Evolutionary conservation across 2,888 invertebrate species (phyloP), one percentile per base, ranked within the genome.

Genomic region (Eupithecia tripunctaria): DNA sequence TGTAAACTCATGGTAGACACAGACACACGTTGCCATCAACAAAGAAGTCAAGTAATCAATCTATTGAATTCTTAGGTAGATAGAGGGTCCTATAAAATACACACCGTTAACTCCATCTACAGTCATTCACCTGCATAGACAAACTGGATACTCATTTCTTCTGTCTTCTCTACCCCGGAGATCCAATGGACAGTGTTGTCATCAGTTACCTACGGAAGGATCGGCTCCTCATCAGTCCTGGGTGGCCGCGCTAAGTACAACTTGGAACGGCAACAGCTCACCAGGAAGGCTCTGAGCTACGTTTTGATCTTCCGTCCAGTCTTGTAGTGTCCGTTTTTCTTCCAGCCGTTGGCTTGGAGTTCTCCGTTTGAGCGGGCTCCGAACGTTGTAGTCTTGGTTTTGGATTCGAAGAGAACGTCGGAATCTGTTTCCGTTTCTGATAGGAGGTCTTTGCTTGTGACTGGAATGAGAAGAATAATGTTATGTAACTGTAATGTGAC

Each of bases 401-500:
- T 95, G 14, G 96, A 96, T 87, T 98, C 98, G 86, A 98, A 98
- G 27, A 98, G 91, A 12, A 98, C 97, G 89, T 98, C 97, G 0
- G 97, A 98, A 82, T 98, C 98, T 0, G 97, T 97, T 79, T 98
- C 98, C 0, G 96, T 96, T 83, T 98, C 98, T 0, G 97, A 96
- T 71, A 96, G 93, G 72, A 96, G 93, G 88, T 96, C 96, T 81
- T 95, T 95, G 77, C 91, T 91, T 21, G 92, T 91, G 88, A 96
- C 96, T 96, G 90, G 47, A 93, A 86, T 38, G 21, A 83, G 77
- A 71, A 64, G 14, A 29, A 41, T 64, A 29, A 29, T 60, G 6
- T 60, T 21, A 51, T 1, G n/a, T 12, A 14, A 12, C 38, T 60
- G 6, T 60, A 10, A 51, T 1, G n/a, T 12, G 38, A 12, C 38